Base-by-base conservation (phyloP, 1,140 invertebrate species). In the Xylocopa sonorina region DNA sequence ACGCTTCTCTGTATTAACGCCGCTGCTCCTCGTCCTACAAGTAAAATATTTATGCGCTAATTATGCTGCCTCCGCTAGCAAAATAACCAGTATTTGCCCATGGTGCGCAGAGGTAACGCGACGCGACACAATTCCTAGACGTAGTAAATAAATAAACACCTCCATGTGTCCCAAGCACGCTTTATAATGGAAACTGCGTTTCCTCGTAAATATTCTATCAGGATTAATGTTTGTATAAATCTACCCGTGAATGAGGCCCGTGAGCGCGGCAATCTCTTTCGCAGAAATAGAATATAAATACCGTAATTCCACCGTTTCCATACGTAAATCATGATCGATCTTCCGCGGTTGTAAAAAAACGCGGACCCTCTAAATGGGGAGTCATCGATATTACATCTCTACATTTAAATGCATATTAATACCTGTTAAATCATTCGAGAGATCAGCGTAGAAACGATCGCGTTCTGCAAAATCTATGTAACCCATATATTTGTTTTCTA, bases 131-230 rank as follows among this genome's bases (percentile, higher is more conserved):
- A 75, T 46, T 46, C 41, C 73, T 55, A 67, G 21, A 55, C 38
- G 14, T 55, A 14, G 38, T 46, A 32, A 75, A 67, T 75, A 67
- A 75, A 75, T 75, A 67, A 75, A 75, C 50, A 53, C 18, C 7
- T 24, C 6, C 34, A 21, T 12, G 21, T 46, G 43, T 29, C 2
- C 16, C n/a, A n/a, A 63, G n/a, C 29, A 2, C 9, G 21, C 21
- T 50, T 7, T 18, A 53, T 32, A 55, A 55, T 55, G 50, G 29
- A 43, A 57, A 55, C 63, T 53, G 34, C 16, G 14, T 32, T 53
- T 43, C 48, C 43, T 43, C 48, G 34, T 75, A 53, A 66, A 75
- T 66, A 66, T 66, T 75, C 48, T 53, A 64, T 53, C 27, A 34
- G 27, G 32, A 66, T 43, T 66, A 43, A 75, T 43, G 48, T 75